Percentiles rank a stretch among this genome's conserved stretches.
Evolutionary conservation across 2,113 vertebrate species (phyloP).

Genomic region (Scomber scombrus): DNA sequence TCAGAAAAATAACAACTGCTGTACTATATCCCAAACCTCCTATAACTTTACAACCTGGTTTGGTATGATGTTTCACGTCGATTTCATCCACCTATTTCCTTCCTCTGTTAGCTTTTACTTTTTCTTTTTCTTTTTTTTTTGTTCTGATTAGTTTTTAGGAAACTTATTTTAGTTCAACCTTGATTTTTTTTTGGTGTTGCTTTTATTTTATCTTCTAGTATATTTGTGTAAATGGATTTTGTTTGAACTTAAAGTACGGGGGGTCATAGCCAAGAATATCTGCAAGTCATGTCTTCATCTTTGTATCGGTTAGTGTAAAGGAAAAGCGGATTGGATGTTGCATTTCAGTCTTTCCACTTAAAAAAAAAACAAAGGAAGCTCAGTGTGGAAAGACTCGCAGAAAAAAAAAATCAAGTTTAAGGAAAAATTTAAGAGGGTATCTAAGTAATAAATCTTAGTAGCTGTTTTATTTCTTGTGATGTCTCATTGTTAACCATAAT

Average conservation of each 20-base stretch:
- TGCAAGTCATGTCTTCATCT: constrained; percentile 87
- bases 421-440: constrained; percentile 81
- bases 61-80: constrained; percentile 84
- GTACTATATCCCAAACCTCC: constrained; percentile 94
- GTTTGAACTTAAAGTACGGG: constrained; percentile 59
- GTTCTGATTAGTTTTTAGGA: constrained; percentile 61
- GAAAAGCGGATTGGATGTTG: constrained; percentile 75
- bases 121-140: constrained; percentile 19
- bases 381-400: constrained; percentile 66
- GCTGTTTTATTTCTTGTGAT: constrained; percentile 89
- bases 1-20: constrained; percentile 93
- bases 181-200: constrained; percentile 68
- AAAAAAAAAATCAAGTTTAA: constrained; percentile 76
- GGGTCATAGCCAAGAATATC: constrained; percentile 86
- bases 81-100: constrained; percentile 73
- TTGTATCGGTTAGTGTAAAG: constrained; percentile 75
- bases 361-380: constrained; percentile 73
- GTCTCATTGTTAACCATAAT: constrained; percentile 94
- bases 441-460: constrained; percentile 89
- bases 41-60: constrained; percentile 81
- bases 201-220: constrained; percentile 64
- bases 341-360: constrained; percentile 76
- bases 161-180: constrained; percentile 81
- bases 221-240: constrained; percentile 76
- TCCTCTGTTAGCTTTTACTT: constrained; percentile 76